Base-by-base conservation (phyloP, 1,140 invertebrate species). In the Elymnias hypermnestra region DNA sequence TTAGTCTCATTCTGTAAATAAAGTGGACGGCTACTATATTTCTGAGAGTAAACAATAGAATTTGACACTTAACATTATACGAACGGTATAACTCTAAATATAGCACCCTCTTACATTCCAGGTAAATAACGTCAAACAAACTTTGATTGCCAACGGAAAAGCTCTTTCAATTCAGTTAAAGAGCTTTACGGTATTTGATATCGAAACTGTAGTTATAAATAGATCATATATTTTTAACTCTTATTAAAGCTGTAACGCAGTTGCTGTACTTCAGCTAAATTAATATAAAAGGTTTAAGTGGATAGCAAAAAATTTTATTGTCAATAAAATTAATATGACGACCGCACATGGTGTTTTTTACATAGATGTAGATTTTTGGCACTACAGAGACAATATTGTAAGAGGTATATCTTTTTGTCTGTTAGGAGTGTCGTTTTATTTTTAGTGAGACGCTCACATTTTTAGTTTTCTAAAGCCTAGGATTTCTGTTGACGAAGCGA, bases 121-220 rank as follows among this genome's bases (percentile, higher is more conserved):
- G 29, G 13, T 28, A 23, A 49, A 25, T 50, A 36, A 49, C 50
- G 47, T 46, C 51, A 55, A 47, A 51, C 31, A 48, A 52, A 42
- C 43, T 55, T 54, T 19, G 38, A 42, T 38, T 79, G 13, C 31
- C n/a, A 4, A 15, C 18, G 18, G 6, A 17, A 36, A 21, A 36
- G 33, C 12, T 35, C 15, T 35, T 31, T 14, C 10, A 15, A 14
- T 31, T 31, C 29, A 31, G 29, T 14, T 31, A 15, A n/a, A 31
- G 31, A 35, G 31, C 33, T 21, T 36, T 36, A 4, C 9, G 1
- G 13, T 10, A 36, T 15, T 19, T 36, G 8, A 36, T 36, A 21
- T 36, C 33, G 33, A 10, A 9, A 19, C 2, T 1, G 14, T 1
- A 8, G 2, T 15, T 36, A 21, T 10, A 36, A 21, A 36, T 21